Conservation (phyloP, 1,140 invertebrate genomes). For the Helicoverpa armigera region DNA sequence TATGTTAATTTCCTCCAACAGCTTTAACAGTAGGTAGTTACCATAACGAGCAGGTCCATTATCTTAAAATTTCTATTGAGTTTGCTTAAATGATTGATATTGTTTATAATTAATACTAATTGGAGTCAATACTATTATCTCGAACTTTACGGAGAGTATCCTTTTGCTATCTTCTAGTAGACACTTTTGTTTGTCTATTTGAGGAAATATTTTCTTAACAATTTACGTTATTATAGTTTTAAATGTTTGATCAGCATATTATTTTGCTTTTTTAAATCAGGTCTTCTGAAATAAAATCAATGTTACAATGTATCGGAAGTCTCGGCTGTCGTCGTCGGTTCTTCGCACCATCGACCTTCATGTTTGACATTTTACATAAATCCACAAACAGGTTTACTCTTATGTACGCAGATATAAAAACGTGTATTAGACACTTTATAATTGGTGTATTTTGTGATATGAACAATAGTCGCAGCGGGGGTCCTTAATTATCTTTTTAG, state of each 20-base stretch:
- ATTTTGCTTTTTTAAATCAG: not conserved
- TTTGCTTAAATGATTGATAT: not conserved
- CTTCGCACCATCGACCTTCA: constrained; percentile 65
- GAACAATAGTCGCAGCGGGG: not conserved
- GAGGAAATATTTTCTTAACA: not conserved
- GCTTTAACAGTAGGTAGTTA: not conserved
- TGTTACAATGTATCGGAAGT: constrained; percentile 60
- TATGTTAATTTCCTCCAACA: constrained; percentile 55
- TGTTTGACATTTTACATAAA: constrained; percentile 64
- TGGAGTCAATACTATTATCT: not conserved
- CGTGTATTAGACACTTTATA: constrained; percentile 26
- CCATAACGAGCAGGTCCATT: not conserved
- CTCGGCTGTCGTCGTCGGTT: constrained; percentile 52
- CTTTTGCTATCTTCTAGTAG: not conserved
- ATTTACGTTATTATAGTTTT: not conserved
- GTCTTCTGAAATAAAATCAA: constrained; percentile 9
- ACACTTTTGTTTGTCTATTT: not conserved
- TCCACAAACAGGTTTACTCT: constrained; percentile 60
- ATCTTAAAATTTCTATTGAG: not conserved
- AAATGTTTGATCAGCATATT: not conserved
- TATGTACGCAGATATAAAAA: constrained; percentile 36
- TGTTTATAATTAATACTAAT: not conserved
- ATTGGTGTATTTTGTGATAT: not conserved
- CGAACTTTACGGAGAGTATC: not conserved
- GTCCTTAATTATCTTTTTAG: constrained; percentile 1